Conservation (phyloP, 2,113 vertebrate species). For the Xenopus borealis region DNA sequence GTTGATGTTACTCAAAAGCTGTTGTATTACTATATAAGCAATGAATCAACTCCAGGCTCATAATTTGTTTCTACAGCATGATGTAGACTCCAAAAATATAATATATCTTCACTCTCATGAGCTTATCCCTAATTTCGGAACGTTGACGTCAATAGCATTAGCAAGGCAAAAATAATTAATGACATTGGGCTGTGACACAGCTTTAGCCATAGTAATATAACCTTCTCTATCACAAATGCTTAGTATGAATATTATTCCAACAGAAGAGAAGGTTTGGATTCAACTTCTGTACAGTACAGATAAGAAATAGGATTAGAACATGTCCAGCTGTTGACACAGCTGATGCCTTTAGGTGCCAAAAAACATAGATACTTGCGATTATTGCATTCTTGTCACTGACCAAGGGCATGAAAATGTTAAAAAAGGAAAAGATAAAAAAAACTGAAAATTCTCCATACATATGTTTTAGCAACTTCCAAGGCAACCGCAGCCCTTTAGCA, state of each 20-base stretch:
- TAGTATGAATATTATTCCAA: not conserved
- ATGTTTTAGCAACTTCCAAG: too few species aligned
- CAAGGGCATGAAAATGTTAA: not conserved
- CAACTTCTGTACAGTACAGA: not conserved
- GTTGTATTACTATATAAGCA: too few species aligned
- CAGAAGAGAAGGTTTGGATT: not conserved
- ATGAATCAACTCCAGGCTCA: not conserved
- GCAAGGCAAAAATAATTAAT: not conserved
- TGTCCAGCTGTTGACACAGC: slow-evolving; percentile 1
- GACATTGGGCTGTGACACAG: not conserved
- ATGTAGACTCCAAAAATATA: not conserved
- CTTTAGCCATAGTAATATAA: not conserved
- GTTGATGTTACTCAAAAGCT: too few species aligned
- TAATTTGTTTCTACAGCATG: slow-evolving; percentile 8
- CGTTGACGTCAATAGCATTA: not conserved
- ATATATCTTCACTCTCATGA: slow-evolving; percentile 8
- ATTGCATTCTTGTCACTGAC: not conserved
- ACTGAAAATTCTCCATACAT: too few species aligned
- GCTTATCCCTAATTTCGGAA: slow-evolving; percentile 10
- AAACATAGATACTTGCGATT: not conserved
- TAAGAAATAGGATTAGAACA: not conserved
- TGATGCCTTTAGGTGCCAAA: not conserved
- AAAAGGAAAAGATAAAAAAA: too few species aligned
- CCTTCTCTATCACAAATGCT: not conserved
- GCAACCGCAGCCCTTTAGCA: too few species aligned